Evolutionary conservation across 2,888 invertebrate genomes (phyloP), one percentile per base, ranked within the genome.

Genomic region (Lamellibrachia satsuma): DNA sequence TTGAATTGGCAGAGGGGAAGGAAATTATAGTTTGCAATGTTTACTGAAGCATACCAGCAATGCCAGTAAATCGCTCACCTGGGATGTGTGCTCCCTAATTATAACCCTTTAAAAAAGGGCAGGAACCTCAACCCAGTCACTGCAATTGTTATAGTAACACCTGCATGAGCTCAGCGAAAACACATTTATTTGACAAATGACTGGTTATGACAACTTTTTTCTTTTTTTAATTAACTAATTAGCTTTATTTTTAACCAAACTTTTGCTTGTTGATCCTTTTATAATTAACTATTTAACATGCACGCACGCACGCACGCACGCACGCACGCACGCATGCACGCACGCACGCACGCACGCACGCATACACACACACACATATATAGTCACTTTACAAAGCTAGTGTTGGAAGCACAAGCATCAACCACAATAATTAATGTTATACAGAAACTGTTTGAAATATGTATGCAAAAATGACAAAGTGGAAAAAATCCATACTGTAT

Each of bases 21-120:
- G 22, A 75, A 75, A 75, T 75, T 75, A 75, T 75, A 75, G 75
- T 75, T 75, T 75, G 75, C 75, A n/a, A 75, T 75, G 75, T 75
- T 6, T 22, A 22, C 75, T 75, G 75, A 75, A 75, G 75, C 75
- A 39, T 39, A 39, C 39, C 39, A 75, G 75, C 15, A 75, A 75
- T n/a, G 22, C 75, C 75, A 75, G 75, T 75, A 75, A 75, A 75
- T 75, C 75, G 75, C 75, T n/a, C 22, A n/a, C 75, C 22, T 15
- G 75, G 4, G 75, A 75, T 75, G 75, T n/a, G 4, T 4, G 22
- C 75, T 6, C 75, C 15, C 75, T 75, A 75, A 75, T 75, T 75
- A 75, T 75, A 75, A 75, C 75, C 75, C 75, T 75, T n/a, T 15
- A 75, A n/a, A 75, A 75, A 22, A n/a, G 22, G 75, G 75, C 75